Percentiles rank a stretch among this genome's conserved stretches.
Conservation (phyloP, 37 sponge, comb jelly and placozoan genomes). For the Spongilla lacustris region DNA sequence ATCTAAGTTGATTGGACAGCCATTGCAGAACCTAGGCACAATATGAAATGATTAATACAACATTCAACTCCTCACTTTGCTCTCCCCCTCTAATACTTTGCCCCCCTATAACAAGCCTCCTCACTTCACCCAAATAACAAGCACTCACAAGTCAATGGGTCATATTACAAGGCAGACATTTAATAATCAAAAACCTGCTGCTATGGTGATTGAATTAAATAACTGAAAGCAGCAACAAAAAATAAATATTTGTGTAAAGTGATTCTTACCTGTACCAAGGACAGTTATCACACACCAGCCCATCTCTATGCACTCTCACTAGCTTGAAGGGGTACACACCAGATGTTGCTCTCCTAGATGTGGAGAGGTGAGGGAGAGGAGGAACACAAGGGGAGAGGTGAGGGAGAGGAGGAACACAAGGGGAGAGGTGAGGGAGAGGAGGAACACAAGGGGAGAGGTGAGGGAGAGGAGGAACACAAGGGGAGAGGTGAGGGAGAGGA, state of each 20-base stretch:
- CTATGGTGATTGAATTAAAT: not conserved
- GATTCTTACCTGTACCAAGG: slow-evolving; percentile 85
- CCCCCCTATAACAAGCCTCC: too few species aligned
- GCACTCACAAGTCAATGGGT: too few species aligned
- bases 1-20: slow-evolving; percentile 80
- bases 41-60: not conserved
- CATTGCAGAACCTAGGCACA: slow-evolving; percentile 80
- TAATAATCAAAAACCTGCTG: too few species aligned
- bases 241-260: too few species aligned
- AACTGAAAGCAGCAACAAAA: not conserved
- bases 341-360: not conserved
- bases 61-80: too few species aligned
- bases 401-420: not conserved
- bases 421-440: not conserved
- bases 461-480: not conserved
- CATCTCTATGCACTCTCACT: slow-evolving; percentile 75
- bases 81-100: too few species aligned
- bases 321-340: slow-evolving; percentile 85
- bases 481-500: not conserved
- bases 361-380: not conserved
- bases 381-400: not conserved
- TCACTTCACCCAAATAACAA: too few species aligned
- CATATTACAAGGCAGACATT: too few species aligned
- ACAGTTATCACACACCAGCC: slow-evolving; percentile 77
- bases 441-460: too few species aligned